A percentile compares a stretch with the other conserved stretches of the same genome.
Conservation (phyloP, 2,888 invertebrate genomes). For the Dolichomitus sp. region DNA sequence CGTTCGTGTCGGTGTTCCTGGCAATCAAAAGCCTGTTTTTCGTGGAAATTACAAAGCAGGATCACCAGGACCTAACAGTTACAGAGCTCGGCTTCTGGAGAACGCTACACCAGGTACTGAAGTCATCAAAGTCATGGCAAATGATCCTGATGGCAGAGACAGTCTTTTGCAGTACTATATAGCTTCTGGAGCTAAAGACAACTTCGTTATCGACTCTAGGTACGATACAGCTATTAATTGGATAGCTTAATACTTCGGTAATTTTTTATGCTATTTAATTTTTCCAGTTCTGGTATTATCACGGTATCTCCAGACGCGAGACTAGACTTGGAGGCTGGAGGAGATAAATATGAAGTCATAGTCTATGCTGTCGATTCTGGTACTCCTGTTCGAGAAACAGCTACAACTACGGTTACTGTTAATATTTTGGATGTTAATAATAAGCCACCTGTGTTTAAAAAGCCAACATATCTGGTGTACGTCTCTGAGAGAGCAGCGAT, state of each 20-base stretch:
- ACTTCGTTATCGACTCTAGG: constrained; percentile 92
- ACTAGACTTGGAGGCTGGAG: constrained; percentile 90
- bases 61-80: constrained; percentile 90
- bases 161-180: constrained; percentile 90
- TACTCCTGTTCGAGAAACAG: constrained; percentile 91
- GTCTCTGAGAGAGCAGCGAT: constrained; percentile 90
- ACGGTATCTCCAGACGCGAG: constrained; percentile 91
- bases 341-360: constrained; percentile 90
- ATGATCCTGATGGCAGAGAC: constrained; percentile 93
- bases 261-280: constrained; percentile 29
- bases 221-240: constrained; percentile 77
- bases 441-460: constrained; percentile 92
- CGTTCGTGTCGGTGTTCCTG: constrained; percentile 93
- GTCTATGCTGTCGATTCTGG: constrained; percentile 93
- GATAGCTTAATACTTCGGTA: background rate
- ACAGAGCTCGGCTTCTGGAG: constrained; percentile 91
- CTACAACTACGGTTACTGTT: constrained; percentile 92
- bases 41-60: constrained; percentile 90
- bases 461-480: constrained; percentile 89
- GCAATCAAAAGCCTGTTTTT: constrained; percentile 93
- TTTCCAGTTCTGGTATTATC: constrained; percentile 89
- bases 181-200: constrained; percentile 91
- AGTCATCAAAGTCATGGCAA: constrained; percentile 91
- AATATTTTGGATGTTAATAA: constrained; percentile 93
- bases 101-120: constrained; percentile 90